phyloP scores from a whole-genome alignment of 1,140 invertebrate species.

The Cardiocondyla obscurior region DNA sequence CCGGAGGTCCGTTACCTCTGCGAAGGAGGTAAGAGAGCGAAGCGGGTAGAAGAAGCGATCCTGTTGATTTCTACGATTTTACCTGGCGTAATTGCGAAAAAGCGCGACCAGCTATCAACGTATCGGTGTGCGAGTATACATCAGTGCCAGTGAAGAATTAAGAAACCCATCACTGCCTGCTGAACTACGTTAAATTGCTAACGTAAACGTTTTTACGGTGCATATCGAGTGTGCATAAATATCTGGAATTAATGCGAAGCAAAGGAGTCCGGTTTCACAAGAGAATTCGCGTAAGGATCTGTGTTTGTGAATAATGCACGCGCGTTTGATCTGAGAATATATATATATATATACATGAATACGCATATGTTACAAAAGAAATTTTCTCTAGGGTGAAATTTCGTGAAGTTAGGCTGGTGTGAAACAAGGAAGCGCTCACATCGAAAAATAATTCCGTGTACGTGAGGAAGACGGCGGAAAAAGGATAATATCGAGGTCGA shows the following conservation, averaged over 20 bases:
- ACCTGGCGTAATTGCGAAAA: slow-evolving; percentile 14
- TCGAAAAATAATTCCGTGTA: background rate
- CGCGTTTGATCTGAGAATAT: no score
- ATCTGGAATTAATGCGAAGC: background rate
- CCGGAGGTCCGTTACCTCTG: slow-evolving; percentile 56
- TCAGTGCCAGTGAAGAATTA: background rate
- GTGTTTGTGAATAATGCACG: background rate
- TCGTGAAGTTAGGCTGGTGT: background rate
- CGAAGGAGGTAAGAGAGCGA: slow-evolving; percentile 7
- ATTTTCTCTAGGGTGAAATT: slow-evolving; percentile 9
- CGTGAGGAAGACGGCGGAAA: background rate
- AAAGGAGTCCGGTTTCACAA: background rate
- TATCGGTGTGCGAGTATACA: background rate
- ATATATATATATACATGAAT: no score
- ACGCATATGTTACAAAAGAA: background rate
- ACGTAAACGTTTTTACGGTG: background rate
- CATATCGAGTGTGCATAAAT: background rate
- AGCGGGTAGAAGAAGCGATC: slow-evolving; percentile 2
- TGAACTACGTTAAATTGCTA: background rate
- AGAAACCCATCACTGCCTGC: background rate
- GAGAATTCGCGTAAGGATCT: background rate
- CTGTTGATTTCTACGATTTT: slow-evolving; percentile 28
- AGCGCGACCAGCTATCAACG: background rate
- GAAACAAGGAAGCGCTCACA: background rate
- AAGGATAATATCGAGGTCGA: slow-evolving; percentile 15